Evolutionary conservation across 2,797 vertebrate genomes (phyloP).

Genomic region (Limosa lapponica): DNA sequence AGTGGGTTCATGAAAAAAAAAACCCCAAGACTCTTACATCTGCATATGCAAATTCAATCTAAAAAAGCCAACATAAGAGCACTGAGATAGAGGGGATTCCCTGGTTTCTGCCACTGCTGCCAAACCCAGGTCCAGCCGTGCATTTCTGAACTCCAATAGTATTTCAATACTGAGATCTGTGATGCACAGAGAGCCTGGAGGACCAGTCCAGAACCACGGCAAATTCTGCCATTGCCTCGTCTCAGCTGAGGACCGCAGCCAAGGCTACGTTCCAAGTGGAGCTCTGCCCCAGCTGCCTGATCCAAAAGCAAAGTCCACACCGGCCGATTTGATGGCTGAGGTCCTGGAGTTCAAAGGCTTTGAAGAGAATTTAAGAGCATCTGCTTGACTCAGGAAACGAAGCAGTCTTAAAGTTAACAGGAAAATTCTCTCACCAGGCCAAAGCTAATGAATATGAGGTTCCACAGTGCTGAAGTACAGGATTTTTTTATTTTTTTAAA

Average conservation of each 20-base stretch:
- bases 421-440: background rate
- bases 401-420: background rate
- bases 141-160: background rate
- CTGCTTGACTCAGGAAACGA: background rate
- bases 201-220: background rate
- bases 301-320: conserved; percentile 6
- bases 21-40: background rate
- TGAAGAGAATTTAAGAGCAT: conserved; percentile 1
- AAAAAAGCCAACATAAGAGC: background rate
- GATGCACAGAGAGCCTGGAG: conserved; percentile 53
- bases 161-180: background rate
- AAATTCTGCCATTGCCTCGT: background rate
- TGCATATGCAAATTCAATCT: background rate
- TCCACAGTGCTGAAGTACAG: background rate
- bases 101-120: background rate
- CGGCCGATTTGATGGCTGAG: background rate
- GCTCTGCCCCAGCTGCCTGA: background rate
- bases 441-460: conserved; percentile 5
- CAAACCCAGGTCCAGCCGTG: background rate
- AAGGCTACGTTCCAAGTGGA: background rate
- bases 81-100: background rate
- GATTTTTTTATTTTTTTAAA: background rate
- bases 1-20: background rate
- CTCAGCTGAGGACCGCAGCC: background rate
- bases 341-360: conserved; percentile 7